A percentile compares a stretch with the other conserved stretches of the same genome.
These are phyloP conservation scores for Teleopsis dalmanni DNA, from an alignment of 1,140 invertebrate species.

Conservation along the genomic window DNA sequence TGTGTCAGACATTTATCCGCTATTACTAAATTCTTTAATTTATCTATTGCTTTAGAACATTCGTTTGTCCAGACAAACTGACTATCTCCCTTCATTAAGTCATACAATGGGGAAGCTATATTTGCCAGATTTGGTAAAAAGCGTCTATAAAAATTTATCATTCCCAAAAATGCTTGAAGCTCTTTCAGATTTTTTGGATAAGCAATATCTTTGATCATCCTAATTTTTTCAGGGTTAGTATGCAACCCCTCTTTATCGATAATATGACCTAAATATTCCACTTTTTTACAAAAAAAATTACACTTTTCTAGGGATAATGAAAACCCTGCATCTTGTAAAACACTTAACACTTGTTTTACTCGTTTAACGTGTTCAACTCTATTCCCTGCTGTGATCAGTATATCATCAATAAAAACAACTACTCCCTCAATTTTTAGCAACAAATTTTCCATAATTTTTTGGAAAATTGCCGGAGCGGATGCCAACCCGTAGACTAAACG, in stretches of 20 bases:
- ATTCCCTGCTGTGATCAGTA: constrained; percentile 19
- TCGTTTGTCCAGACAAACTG: constrained; percentile 3
- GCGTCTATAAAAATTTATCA: no score
- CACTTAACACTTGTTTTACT: constrained; percentile 17
- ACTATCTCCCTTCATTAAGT: constrained; percentile 3
- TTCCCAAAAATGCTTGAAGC: constrained; percentile 26
- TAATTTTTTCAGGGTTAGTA: constrained; percentile 17
- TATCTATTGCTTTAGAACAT: neutral
- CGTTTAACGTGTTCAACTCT: constrained; percentile 8
- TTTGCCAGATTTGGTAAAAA: constrained; percentile 29
- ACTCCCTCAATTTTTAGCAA: constrained; percentile 17
- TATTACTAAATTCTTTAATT: neutral
- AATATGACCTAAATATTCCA: constrained; percentile 28
- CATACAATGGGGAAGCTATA: constrained; percentile 27
- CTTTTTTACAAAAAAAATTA: constrained; percentile 17
- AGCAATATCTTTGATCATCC: constrained; percentile 17
- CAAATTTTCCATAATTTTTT: constrained; percentile 15
- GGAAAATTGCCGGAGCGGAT: constrained; percentile 19
- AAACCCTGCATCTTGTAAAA: constrained; percentile 20
- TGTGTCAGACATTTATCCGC: constrained; percentile 10
- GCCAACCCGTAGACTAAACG: constrained; percentile 18
- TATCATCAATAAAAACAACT: constrained; percentile 26
- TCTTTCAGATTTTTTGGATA: constrained; percentile 21
- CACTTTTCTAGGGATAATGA: constrained; percentile 18
- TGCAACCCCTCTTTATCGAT: constrained; percentile 24